Evolutionary conservation across 2,797 vertebrate species (phyloP), one percentile per base, ranked within the genome.

Genomic region (Ceryle rudis): DNA sequence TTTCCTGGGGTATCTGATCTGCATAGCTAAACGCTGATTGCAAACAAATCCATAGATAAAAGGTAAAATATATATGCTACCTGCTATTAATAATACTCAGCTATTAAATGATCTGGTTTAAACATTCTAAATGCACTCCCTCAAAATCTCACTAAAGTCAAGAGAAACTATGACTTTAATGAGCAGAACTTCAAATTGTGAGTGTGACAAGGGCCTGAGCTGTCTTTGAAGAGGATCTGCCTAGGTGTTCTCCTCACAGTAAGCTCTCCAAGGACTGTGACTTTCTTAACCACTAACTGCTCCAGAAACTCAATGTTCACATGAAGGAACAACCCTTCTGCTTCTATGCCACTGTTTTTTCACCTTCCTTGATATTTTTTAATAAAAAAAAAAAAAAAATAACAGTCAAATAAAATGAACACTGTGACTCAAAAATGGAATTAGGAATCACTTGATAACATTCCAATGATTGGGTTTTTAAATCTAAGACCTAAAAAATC

Each of bases 61-160:
- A 83, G 5, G 6, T 31, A 88, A 88, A 80, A 67, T 47, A 52
- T 23, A 39, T 58, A 35, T 67, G 14, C 7, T 54, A 22, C 14
- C 9, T 64, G 6, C 31, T 52, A 62, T 66, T 75, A 60, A 47
- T 54, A 65, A 54, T 79, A 66, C 6, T 83, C 0, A 0, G 28
- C n/a, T 60, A 18, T 66, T 73, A 72, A 92, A 69, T 72, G 0
- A 42, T 41, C 22, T 81, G 4, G n/a, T 82, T 75, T 41, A 37
- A 70, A 57, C 3, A 2, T 29, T 66, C 7, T 19, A 62, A 70
- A 8, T 55, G 42, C 9, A 55, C 9, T 22, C 57, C 39, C 29
- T 79, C 31, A 64, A 87, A 80, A 66, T 75, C 39, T 88, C 20
- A 55, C 26, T 87, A 46, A 57, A 90, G 21, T 67, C 20, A 83